Evolutionary conservation across 2,888 invertebrate genomes (phyloP), one percentile per base, ranked within the genome.

Genomic region (Serrognathus titanus): DNA sequence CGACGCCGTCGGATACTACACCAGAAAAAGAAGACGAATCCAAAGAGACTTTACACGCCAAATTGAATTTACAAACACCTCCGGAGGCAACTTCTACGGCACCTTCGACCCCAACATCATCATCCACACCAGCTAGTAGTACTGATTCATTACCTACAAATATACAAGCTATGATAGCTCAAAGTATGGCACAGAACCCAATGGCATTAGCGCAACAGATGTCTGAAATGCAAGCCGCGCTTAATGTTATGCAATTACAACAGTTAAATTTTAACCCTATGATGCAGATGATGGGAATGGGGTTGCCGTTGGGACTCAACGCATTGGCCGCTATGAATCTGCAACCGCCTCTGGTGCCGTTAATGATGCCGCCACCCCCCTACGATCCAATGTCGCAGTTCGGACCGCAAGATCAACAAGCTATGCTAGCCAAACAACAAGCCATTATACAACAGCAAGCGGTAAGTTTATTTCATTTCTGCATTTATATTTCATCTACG

Each of bases 251-350:
- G 78, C 92, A 95, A 71, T 81, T 92, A 51, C 91, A 91, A 75
- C 90, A 90, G 70, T 81, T 95, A 63, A 92, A 94, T 73, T 86
- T 94, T 71, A 94, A 94, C 72, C 94, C 94, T 47, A 86, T 97
- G 83, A 92, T 97, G 84, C 88, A 88, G 71, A 90, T 93, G 90
- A 84, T 91, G 76, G 89, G 92, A 69, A 85, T 91, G 81, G 90
- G 90, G 2, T 78, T 91, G 62, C 90, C 91, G 1, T 78, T 92
- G 59, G 90, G 90, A 11, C 79, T 92, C 61, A 92, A 92, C 74
- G 89, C 91, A 6, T 78, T 94, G 59, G 94, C 94, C 13, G 93
- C 95, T 38, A 96, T 97, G 94, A 96, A 95, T 78, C 82, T 97
- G 52, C 95, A 95, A 72, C 95, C 96, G 20, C 95, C 96, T 1